Percentiles rank a stretch among this genome's conserved stretches.
phyloP scores from a whole-genome alignment of 2,888 invertebrate genomes.

The Cataglyphis livida region DNA sequence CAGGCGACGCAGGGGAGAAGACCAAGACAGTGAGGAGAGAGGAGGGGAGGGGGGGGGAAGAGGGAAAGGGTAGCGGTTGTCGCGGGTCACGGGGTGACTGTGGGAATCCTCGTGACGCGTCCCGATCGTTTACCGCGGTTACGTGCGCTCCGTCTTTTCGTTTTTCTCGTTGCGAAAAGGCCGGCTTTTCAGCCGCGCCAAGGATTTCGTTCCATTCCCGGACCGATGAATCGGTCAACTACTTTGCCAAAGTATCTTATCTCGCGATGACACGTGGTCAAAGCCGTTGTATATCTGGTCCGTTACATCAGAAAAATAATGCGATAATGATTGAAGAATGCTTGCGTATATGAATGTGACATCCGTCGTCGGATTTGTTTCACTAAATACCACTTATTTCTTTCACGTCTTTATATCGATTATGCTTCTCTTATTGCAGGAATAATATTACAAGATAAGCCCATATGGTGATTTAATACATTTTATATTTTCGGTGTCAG shows the following conservation, averaged over 20 bases:
- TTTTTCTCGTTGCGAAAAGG: slow-evolving; percentile 34
- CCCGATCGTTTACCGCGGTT: slow-evolving; percentile 53
- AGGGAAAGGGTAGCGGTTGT: slow-evolving; percentile 64
- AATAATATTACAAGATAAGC: background rate
- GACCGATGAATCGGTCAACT: background rate
- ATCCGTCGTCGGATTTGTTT: background rate
- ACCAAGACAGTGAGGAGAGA: slow-evolving; percentile 49
- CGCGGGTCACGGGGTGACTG: slow-evolving; percentile 73
- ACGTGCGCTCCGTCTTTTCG: slow-evolving; percentile 36
- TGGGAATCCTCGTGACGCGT: slow-evolving; percentile 78
- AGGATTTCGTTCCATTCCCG: background rate
- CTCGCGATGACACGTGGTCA: slow-evolving; percentile 7
- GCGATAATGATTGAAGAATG: background rate
- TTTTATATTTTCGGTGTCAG: background rate
- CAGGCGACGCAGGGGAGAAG: slow-evolving; percentile 30
- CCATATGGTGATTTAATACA: background rate
- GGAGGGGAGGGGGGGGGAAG: slow-evolving; percentile 51
- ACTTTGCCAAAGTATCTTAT: background rate
- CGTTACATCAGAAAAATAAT: background rate
- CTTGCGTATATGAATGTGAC: background rate
- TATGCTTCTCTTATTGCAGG: background rate
- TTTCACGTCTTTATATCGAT: background rate
- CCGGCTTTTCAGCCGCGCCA: background rate
- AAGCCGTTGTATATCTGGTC: background rate
- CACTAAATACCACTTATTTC: background rate